Percentiles rank a stretch among this genome's conserved stretches.
phyloP scores from a whole-genome alignment of 64 coral and sea anemone species.

The Hydrozoanthus tunicans region DNA sequence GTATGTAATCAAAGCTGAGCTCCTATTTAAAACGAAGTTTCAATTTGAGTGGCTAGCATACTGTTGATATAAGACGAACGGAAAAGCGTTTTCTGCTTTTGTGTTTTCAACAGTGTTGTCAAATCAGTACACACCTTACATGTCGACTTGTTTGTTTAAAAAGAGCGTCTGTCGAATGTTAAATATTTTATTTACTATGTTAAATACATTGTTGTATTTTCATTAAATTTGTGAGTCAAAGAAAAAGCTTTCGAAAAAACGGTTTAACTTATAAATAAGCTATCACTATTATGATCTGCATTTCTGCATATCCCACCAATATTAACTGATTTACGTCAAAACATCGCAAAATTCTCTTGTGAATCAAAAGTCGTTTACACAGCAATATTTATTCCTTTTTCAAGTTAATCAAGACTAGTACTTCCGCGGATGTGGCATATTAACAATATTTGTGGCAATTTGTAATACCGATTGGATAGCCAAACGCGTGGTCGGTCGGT shows the following conservation, averaged over 20 bases:
- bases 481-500: neutral
- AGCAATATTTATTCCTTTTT: slow-evolving; percentile 50
- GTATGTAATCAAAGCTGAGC: neutral
- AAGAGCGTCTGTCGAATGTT: neutral
- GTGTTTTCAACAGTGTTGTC: neutral
- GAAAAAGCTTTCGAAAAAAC: neutral
- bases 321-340: neutral
- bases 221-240: slow-evolving; percentile 9
- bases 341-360: neutral
- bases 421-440: slow-evolving; percentile 47
- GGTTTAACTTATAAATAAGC: slow-evolving; percentile 19
- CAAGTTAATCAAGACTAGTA: slow-evolving; percentile 16
- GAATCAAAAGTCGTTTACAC: slow-evolving; percentile 23
- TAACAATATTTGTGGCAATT: slow-evolving; percentile 7
- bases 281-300: neutral
- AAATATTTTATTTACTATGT: neutral
- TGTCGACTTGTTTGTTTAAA: neutral
- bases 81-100: neutral
- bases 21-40: neutral
- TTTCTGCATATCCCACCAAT: neutral
- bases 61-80: neutral
- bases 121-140: neutral
- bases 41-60: neutral
- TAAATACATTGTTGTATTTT: neutral
- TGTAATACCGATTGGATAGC: neutral